Conservation (phyloP, 1,140 invertebrate genomes). For the Drosophila pseudoananassae region DNA sequence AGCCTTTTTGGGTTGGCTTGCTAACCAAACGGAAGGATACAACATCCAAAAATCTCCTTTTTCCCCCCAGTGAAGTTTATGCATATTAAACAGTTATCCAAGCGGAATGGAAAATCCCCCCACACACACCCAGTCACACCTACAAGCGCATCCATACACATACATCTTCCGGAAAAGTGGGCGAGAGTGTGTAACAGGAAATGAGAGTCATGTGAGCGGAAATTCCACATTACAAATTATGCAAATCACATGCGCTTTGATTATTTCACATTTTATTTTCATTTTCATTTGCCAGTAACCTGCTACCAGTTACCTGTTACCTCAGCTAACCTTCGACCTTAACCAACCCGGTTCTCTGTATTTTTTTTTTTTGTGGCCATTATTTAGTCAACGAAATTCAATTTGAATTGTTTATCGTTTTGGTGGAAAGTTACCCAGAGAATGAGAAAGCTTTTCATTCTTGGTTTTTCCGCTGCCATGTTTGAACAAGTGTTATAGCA, state of each 20-base stretch:
- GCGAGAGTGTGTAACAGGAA: conserved; percentile 52
- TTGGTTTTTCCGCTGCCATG: background rate
- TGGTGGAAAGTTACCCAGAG: background rate
- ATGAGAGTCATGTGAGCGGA: conserved; percentile 76
- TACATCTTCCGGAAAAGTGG: background rate
- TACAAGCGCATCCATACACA: background rate
- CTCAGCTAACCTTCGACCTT: conserved; percentile 14
- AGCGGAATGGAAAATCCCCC: conserved; percentile 40
- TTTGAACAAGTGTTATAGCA: conserved; percentile 1
- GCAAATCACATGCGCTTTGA: conserved; percentile 75
- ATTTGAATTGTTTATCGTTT: conserved; percentile 40
- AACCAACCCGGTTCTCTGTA: conserved; percentile 2
- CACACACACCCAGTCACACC: background rate
- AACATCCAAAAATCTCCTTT: conserved; percentile 53
- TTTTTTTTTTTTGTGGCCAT: conserved; percentile 18
- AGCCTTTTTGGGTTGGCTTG: conserved; percentile 25
- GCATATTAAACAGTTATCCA: conserved; percentile 75
- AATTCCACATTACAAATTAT: conserved; percentile 77
- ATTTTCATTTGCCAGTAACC: conserved; percentile 21
- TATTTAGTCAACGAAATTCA: conserved; percentile 36
- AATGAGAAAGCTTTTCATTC: background rate
- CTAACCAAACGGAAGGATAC: conserved; percentile 57
- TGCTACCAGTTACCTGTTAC: background rate
- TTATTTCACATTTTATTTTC: conserved; percentile 71
- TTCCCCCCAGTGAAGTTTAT: conserved; percentile 57